These are phyloP conservation scores for Aviceda subcristata DNA, from an alignment of 2,113 vertebrate genomes.

Conservation along the genomic window DNA sequence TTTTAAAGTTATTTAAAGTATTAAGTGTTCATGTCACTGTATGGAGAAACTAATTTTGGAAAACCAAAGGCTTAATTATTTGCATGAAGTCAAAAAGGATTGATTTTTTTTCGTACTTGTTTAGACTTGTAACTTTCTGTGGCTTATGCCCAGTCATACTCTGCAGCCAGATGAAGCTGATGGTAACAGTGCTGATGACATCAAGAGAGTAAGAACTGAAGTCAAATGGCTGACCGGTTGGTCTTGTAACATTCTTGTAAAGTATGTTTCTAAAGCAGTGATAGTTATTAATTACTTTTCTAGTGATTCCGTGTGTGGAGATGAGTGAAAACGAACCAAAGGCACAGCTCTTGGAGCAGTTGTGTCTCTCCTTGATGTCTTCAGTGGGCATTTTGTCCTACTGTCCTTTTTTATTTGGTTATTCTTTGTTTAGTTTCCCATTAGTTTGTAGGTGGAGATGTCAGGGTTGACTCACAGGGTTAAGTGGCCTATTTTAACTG, in stretches of 20 bases:
- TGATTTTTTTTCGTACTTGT: neutral
- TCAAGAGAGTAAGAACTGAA: neutral
- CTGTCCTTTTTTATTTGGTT: neutral
- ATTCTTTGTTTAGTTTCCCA: neutral
- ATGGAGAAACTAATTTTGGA: neutral
- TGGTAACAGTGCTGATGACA: neutral
- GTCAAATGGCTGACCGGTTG: neutral
- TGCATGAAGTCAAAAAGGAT: neutral
- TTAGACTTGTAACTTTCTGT: neutral
- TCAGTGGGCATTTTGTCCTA: neutral
- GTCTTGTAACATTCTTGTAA: neutral
- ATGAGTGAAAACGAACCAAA: neutral
- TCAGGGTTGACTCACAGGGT: neutral
- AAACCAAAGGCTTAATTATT: neutral
- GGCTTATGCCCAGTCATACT: rapidly evolving
- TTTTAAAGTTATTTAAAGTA: neutral
- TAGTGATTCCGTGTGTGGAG: rapidly evolving
- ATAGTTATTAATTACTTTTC: neutral
- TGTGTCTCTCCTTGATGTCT: neutral
- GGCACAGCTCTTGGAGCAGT: neutral
- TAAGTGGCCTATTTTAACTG: neutral
- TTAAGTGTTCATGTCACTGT: neutral
- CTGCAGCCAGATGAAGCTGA: neutral
- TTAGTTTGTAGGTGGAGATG: neutral
- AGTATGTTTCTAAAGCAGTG: neutral